phyloP scores from a whole-genome alignment of 2,888 invertebrate species.

The Toxonevra muliebris region DNA sequence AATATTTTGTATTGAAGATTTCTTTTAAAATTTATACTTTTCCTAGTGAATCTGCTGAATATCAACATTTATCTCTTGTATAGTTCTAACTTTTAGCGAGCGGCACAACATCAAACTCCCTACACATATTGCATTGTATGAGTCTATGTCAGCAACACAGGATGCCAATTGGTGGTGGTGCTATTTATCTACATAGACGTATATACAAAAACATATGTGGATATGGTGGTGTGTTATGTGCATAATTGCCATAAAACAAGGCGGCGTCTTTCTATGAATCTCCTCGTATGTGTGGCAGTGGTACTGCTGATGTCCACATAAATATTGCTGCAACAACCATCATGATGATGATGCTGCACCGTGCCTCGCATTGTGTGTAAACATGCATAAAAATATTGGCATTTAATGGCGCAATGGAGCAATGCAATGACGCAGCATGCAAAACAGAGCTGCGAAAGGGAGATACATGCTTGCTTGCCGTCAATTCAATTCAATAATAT shows the following conservation, averaged over 20 bases:
- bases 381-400: conserved; percentile 25
- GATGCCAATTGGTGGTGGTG: background rate
- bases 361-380: conserved; percentile 11
- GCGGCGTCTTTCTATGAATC: background rate
- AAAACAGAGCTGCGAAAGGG: too few relatives aligned
- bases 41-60: too few relatives aligned
- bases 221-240: conserved; percentile 7
- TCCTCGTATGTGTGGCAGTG: background rate
- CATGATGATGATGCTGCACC: background rate
- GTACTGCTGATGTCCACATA: conserved; percentile 5
- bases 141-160: background rate
- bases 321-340: conserved; percentile 21
- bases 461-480: too few relatives aligned
- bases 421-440: background rate
- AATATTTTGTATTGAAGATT: too few relatives aligned
- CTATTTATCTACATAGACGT: conserved; percentile 27
- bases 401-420: conserved; percentile 15
- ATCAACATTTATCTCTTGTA: too few relatives aligned
- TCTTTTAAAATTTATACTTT: too few relatives aligned
- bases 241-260: conserved; percentile 14
- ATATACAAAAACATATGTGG: conserved; percentile 26
- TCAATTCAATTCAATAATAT: too few relatives aligned
- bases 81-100: too few relatives aligned
- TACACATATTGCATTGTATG: too few relatives aligned
- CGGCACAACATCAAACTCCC: too few relatives aligned